Conservation (phyloP, 2,888 invertebrate species). For the Smittia sp. region DNA sequence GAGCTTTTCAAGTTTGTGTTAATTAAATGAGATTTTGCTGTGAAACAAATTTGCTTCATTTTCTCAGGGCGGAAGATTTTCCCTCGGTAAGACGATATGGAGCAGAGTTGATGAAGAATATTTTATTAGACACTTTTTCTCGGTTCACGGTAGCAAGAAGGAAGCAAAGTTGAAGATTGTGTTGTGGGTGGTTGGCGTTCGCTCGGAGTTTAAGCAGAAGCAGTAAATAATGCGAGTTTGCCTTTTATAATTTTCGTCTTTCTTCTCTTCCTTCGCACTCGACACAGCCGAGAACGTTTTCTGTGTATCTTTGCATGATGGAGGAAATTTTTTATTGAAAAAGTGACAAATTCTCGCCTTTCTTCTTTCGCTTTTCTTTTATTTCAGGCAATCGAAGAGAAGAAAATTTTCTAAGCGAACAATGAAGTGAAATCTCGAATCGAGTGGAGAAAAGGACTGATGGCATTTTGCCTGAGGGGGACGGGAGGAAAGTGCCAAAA, state of each 20-base stretch:
- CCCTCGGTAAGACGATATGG: background rate
- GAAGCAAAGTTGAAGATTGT: too few relatives aligned
- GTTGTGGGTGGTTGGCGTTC: too few relatives aligned
- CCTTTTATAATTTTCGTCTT: too few relatives aligned
- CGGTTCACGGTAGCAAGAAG: too few relatives aligned
- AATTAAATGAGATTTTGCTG: constrained; percentile 23
- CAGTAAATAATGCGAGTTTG: constrained; percentile 15
- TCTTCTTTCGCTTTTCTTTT: background rate
- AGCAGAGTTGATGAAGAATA: constrained; percentile 7
- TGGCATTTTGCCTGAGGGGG: too few relatives aligned
- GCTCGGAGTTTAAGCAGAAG: background rate
- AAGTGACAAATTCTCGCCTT: constrained; percentile 21
- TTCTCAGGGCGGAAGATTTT: background rate
- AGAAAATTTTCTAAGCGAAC: background rate
- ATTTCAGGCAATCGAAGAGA: background rate
- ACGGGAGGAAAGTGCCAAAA: too few relatives aligned
- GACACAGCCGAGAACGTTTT: too few relatives aligned
- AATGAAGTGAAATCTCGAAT: too few relatives aligned
- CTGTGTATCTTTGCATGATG: constrained; percentile 14
- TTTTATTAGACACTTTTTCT: constrained; percentile 13
- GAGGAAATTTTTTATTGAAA: constrained; percentile 27
- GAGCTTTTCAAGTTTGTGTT: constrained; percentile 19
- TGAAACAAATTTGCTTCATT: constrained; percentile 12
- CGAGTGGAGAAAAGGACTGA: too few relatives aligned
- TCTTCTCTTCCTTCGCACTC: too few relatives aligned